Base-by-base conservation (phyloP, 2,797 vertebrate genomes). In the Bryconaethiops microstoma region DNA sequence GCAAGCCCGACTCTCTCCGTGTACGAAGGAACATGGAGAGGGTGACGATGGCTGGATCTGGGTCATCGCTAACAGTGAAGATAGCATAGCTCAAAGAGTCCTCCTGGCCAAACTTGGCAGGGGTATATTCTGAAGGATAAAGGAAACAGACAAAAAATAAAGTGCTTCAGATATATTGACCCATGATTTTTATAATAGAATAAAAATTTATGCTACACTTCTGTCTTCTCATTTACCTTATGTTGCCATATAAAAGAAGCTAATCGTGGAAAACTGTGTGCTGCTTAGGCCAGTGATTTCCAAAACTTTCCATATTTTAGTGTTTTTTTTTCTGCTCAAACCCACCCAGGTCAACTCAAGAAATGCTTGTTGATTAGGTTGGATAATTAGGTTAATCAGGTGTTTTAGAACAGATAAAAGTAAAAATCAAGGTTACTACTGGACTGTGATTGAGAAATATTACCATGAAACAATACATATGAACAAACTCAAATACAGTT, bases 11-110 rank as follows among this genome's bases (percentile, higher is more conserved):
- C 1, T 65, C 48, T 29, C 83, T 92, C 17, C 90, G 93, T 9
- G 96, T 96, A 14, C 94, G 94, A 74, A 98, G 89, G 88, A 99
- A 97, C 92, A 97, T 92, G 1, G 97, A 98, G 77, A 99, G 77
- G 63, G 88, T 92, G 74, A 95, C 45, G 3, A 1, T 25, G 77
- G 86, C 88, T 52, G 92, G 88, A 7, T 89, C 91, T 5, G 86
- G 87, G 59, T 87, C 81, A 0, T 90, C 88, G 0, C 88, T 90
- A 68, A 96, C 19, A 35, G 83, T 86, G 90, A 98, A 98, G 57
- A 84, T 81, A n/a, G 96, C 96, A 25, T 95, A 95, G 68, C 96
- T 94, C 25, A 86, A 79, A 3, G 89, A 90, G 88, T 95, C 93
- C 14, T 94, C 92, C 0, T 86, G 91, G 72, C 97, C 97, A 82